phyloP scores from a whole-genome alignment of 64 coral and sea anemone genomes.

The Exaiptasia diaphana region DNA sequence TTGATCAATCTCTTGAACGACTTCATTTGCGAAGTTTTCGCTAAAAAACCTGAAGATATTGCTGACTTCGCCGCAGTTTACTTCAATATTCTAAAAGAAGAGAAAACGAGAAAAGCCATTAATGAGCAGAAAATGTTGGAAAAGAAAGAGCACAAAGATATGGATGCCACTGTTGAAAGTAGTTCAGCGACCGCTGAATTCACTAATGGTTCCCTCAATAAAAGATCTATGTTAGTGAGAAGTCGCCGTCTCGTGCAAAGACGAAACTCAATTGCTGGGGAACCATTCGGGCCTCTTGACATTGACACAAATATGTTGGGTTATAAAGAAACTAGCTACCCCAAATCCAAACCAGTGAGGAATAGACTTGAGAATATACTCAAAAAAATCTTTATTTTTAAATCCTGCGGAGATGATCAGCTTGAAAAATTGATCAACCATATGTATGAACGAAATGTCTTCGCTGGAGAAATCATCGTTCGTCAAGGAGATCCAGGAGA shows the following conservation, averaged over 20 bases:
- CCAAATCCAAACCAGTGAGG: conserved; percentile 24
- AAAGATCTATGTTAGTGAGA: neutral
- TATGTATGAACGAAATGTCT: conserved; percentile 61
- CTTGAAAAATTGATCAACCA: conserved; percentile 22
- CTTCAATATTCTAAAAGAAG: conserved; percentile 24
- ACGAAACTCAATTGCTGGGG: conserved; percentile 26
- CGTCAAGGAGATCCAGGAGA: conserved; percentile 42
- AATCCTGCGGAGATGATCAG: conserved; percentile 52
- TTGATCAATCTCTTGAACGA: neutral
- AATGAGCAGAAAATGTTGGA: conserved; percentile 7
- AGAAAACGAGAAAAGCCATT: neutral
- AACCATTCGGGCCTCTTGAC: conserved; percentile 14
- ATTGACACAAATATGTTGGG: neutral
- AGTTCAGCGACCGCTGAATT: neutral
- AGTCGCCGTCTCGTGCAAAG: conserved; percentile 18
- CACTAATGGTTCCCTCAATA: neutral
- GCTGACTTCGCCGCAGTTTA: neutral
- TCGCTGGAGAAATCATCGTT: conserved; percentile 13
- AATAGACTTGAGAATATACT: conserved; percentile 22
- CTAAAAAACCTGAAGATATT: conserved; percentile 21
- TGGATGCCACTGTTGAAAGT: neutral
- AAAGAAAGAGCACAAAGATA: neutral
- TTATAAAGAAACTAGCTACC: neutral
- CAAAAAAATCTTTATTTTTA: conserved; percentile 55
- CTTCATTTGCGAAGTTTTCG: neutral